Evolutionary conservation across 35 echinoderm and acorn worm genomes (phyloP).

Genomic region (Apostichopus japonicus): DNA sequence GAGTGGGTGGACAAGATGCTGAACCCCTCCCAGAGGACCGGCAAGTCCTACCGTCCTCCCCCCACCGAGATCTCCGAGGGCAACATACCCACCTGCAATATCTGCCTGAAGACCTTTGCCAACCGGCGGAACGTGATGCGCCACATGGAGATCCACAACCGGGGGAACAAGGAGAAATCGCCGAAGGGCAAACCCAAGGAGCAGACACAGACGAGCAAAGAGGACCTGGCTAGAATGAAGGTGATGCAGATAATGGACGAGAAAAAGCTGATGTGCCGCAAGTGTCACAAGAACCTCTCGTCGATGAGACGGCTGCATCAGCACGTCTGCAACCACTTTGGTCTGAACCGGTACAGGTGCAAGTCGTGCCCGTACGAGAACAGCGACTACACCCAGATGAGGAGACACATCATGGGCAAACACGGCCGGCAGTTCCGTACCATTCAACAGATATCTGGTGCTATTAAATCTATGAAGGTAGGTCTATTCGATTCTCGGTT

Average conservation of each 20-base stretch:
- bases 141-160: slow-evolving; percentile 87
- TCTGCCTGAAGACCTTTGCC: slow-evolving; percentile 92
- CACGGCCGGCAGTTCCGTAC: slow-evolving; percentile 91
- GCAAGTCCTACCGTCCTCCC: slow-evolving; percentile 11
- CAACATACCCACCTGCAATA: slow-evolving; percentile 69
- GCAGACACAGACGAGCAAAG: slow-evolving; percentile 34
- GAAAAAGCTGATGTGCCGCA: slow-evolving; percentile 84
- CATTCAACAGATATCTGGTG: slow-evolving; percentile 87
- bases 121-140: slow-evolving; percentile 83
- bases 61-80: slow-evolving; percentile 37
- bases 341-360: slow-evolving; percentile 87
- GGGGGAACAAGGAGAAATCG: slow-evolving; percentile 34
- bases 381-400: slow-evolving; percentile 95
- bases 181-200: slow-evolving; percentile 57
- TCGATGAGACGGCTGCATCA: slow-evolving; percentile 80
- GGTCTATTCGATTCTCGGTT: neutral
- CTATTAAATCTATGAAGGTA: slow-evolving; percentile 89
- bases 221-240: slow-evolving; percentile 73
- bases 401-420: slow-evolving; percentile 93
- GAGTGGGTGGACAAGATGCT: slow-evolving; percentile 70
- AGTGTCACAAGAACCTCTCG: slow-evolving; percentile 85
- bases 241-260: slow-evolving; percentile 89
- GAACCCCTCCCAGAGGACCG: slow-evolving; percentile 43
- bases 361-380: slow-evolving; percentile 85
- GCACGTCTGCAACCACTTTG: slow-evolving; percentile 95